Evolutionary conservation across 2,888 invertebrate species (phyloP), one percentile per base, ranked within the genome.

Genomic region (Idaea aversata): DNA sequence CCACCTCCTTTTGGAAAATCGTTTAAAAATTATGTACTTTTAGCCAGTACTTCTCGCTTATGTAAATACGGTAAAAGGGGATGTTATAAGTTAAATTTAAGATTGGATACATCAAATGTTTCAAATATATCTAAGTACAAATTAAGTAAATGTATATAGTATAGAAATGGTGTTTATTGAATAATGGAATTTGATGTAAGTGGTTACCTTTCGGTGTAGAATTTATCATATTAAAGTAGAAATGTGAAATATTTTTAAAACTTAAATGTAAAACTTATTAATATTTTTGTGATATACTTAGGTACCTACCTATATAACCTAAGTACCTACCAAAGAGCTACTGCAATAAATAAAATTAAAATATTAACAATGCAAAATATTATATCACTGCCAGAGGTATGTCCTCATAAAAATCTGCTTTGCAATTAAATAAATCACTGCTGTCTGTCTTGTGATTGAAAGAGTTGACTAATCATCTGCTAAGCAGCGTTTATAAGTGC

Each of bases 51-150:
- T 47, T 47, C 47, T 47, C 13, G 47, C 47, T 13, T 47, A 36
- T 47, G 47, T 47, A 47, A 47, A 47, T 47, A 47, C 13, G 4
- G 6, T 47, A 13, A 10, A 47, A 47, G 13, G 47, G 47, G 47
- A 47, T 47, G 47, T 7, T 47, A 47, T 7, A 47, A 6, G 47
- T 47, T 47, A 47, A 47, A 47, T 47, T 7, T 72, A 79, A 82
- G 80, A 80, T 80, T 82, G 69, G 67, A 81, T 79, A 81, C 80
- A 80, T 82, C 81, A 82, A 81, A 77, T 72, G 72, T 76, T 76
- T 73, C 69, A 67, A 62, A 66, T 68, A 75, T 75, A 77, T 77
- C 74, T 71, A 73, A 59, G 57, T 75, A 72, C 75, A 73, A 72
- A 74, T 72, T 75, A 72, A 62, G 6, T 59, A 63, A 71, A 61